Evolutionary conservation across 1,140 invertebrate species (phyloP), one percentile per base, ranked within the genome.

Genomic region (Pseudomyrmex dendroicus): DNA sequence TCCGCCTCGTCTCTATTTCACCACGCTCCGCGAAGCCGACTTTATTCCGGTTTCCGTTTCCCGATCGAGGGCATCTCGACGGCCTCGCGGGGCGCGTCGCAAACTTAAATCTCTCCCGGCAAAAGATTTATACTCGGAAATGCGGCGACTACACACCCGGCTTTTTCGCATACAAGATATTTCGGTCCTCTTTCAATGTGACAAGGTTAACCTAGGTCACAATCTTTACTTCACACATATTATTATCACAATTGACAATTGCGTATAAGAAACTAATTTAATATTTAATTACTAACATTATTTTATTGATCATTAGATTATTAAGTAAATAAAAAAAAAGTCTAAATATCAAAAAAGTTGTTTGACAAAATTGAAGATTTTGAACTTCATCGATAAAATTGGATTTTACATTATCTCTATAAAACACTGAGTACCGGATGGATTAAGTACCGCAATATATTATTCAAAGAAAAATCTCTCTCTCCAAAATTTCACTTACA

Each of bases 61-160:
- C 52, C 48, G 48, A 85, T 76, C 52, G 54, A 48, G 44, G 20
- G 20, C 74, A 78, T n/a, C 48, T 57, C 35, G 59, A 25, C 46
- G 15, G 35, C 35, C 12, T 48, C 48, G 44, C 57, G 35, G 44
- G n/a, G 48, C 62, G 44, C 63, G 56, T 25, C 25, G 15, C 76
- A 84, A 87, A 87, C 85, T 87, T 87, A 84, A 87, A 87, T 87
- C 86, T 70, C 70, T 68, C 52, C 63, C 50, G 62, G 44, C 56
- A 25, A 50, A 54, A 66, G 85, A 87, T 87, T 87, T 87, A 87
- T 74, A 50, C 54, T 12, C n/a, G 17, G 66, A 50, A 17, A 44
- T 52, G 10, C 63, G 54, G 66, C 76, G 50, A 73, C 50, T 61
- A 35, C n/a, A 48, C 35, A 35, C 35, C 25, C 7, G 44, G 25